These are phyloP conservation scores for Petromus typicus DNA, from an alignment of 2,113 vertebrate genomes.

Conservation along the genomic window DNA sequence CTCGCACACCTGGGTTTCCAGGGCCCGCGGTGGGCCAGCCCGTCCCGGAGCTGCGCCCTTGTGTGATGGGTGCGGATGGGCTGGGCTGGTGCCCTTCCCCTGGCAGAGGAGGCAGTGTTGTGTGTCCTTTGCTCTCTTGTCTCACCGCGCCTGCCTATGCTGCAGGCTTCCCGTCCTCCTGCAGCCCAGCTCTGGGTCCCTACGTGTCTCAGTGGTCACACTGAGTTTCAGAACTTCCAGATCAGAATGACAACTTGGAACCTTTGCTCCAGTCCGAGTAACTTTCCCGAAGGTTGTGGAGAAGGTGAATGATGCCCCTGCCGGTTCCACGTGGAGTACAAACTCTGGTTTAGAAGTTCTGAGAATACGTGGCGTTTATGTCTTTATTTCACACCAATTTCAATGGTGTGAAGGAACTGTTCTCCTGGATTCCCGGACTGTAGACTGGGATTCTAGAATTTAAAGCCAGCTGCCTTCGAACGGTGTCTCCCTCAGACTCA, in stretches of 20 bases:
- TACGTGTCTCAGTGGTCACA: neutral
- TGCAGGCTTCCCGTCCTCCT: neutral
- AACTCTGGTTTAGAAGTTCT: neutral
- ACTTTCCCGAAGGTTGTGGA: neutral
- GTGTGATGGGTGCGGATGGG: neutral
- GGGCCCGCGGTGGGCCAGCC: neutral
- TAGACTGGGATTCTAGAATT: neutral
- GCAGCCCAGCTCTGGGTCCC: neutral
- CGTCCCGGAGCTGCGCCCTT: fast-evolving
- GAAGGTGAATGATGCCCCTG: neutral
- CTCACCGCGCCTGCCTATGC: no score
- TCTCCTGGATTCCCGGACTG: neutral
- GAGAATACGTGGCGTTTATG: neutral
- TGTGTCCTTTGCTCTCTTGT: neutral
- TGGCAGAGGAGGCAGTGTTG: no score
- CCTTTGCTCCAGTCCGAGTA: neutral
- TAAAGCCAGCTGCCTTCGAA: neutral
- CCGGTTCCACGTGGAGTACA: neutral
- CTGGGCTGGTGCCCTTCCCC: fast-evolving
- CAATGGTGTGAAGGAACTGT: neutral
- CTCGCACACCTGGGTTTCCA: neutral
- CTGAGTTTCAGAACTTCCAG: neutral
- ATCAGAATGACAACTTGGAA: neutral
- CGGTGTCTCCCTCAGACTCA: neutral
- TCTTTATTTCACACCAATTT: conserved; percentile 3